A percentile compares a stretch with the other conserved stretches of the same genome.
These are phyloP conservation scores for Oreochromis aureus DNA, from an alignment of 2,113 vertebrate genomes.

Conservation along the genomic window DNA sequence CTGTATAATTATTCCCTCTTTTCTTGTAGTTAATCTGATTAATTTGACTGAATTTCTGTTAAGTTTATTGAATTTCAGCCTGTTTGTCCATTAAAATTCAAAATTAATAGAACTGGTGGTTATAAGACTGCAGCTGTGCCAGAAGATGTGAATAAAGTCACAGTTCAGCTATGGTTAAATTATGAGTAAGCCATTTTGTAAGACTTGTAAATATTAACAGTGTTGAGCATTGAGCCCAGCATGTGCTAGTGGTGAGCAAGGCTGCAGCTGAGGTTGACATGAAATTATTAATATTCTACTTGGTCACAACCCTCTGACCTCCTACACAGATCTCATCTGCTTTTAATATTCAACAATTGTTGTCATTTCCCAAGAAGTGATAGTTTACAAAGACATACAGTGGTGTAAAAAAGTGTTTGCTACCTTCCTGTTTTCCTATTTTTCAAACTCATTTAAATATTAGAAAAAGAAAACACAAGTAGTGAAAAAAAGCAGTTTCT, in stretches of 20 bases:
- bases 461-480: not conserved
- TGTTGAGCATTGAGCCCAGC: fast-evolving
- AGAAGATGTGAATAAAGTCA: not conserved
- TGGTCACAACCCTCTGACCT: fast-evolving
- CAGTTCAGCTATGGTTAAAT: fast-evolving
- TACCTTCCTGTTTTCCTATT: fast-evolving
- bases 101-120: fast-evolving
- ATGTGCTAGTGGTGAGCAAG: not conserved
- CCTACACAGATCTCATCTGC: not conserved
- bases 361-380: not conserved
- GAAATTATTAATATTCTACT: fast-evolving
- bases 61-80: not conserved
- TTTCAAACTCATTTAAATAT: not conserved
- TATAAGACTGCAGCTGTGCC: fast-evolving
- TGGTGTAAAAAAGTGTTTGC: not conserved
- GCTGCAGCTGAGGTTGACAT: not conserved
- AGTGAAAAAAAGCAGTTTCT: not conserved
- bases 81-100: not conserved
- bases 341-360: fast-evolving
- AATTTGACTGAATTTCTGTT: not conserved
- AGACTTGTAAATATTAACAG: not conserved
- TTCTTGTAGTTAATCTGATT: not conserved
- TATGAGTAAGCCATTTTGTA: fast-evolving
- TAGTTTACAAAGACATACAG: not conserved
- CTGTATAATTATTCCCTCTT: not conserved